A percentile compares a stretch with the other conserved stretches of the same genome.
phyloP scores from a whole-genome alignment of 2,797 vertebrate species.

The Poeciliopsis presidionis region DNA sequence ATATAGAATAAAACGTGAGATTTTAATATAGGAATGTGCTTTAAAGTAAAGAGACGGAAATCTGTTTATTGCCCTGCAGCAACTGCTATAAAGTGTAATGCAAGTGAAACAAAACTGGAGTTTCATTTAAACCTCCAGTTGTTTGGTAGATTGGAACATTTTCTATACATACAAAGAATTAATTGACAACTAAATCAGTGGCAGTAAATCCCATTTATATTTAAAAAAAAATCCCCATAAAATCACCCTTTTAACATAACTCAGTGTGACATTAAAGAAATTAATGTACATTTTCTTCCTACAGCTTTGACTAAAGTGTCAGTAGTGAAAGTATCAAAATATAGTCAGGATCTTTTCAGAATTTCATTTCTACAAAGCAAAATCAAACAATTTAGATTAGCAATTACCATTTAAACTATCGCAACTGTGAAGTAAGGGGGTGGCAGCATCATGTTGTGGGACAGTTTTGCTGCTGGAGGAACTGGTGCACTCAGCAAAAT shows the following conservation, averaged over 20 bases:
- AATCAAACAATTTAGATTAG: neutral
- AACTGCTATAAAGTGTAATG: neutral
- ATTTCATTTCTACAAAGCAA: neutral
- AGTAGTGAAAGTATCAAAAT: neutral
- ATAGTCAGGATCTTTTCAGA: neutral
- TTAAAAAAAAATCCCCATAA: neutral
- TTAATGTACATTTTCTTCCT: neutral
- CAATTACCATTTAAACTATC: neutral
- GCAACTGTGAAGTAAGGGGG: neutral
- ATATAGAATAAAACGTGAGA: neutral
- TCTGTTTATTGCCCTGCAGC: neutral
- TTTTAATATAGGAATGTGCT: too few relatives aligned
- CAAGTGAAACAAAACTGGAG: neutral
- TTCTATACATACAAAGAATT: neutral
- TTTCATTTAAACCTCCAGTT: neutral
- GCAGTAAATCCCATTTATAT: neutral
- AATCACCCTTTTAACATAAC: neutral
- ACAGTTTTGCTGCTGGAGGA: neutral
- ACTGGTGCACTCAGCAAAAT: neutral
- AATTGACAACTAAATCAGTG: neutral
- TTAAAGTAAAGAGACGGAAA: neutral
- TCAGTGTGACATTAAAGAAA: neutral
- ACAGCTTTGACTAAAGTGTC: neutral
- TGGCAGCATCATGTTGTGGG: neutral
- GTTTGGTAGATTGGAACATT: neutral